These are phyloP conservation scores for Elymnias hypermnestra DNA, from an alignment of 1,140 invertebrate species.

Conservation along the genomic window DNA sequence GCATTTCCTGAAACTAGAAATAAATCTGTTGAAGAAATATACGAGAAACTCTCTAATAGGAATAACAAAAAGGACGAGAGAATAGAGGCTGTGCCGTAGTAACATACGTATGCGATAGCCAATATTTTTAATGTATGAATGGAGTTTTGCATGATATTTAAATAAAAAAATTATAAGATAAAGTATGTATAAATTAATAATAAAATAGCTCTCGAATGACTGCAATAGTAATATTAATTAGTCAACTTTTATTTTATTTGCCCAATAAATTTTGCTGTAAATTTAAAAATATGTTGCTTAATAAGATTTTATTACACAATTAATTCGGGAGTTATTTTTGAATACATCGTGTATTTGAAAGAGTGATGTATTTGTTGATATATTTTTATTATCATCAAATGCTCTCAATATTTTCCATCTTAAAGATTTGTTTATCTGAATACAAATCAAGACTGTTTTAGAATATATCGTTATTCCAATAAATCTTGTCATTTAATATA, in stretches of 20 bases:
- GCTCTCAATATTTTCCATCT: background rate
- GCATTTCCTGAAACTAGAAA: constrained; percentile 58
- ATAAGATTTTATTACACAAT: too few species aligned
- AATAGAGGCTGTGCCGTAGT: constrained; percentile 33
- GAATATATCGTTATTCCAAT: constrained; percentile 9
- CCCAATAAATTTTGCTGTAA: too few species aligned
- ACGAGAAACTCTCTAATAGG: constrained; percentile 43
- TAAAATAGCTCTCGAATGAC: background rate
- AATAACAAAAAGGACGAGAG: constrained; percentile 32
- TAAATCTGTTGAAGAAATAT: constrained; percentile 59
- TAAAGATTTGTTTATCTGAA: constrained; percentile 12
- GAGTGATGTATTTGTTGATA: background rate
- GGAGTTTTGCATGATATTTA: constrained; percentile 1
- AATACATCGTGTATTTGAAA: background rate
- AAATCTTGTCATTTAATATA: constrained; percentile 8
- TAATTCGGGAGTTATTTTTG: too few species aligned
- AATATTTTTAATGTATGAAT: background rate
- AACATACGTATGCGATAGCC: background rate
- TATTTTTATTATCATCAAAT: constrained; percentile 2
- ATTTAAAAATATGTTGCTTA: too few species aligned
- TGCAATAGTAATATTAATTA: too few species aligned
- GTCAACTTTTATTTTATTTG: too few species aligned
- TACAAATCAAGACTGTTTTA: constrained; percentile 22
- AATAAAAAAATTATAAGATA: background rate
- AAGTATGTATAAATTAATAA: background rate